These are phyloP conservation scores for Polydrusus cervinus DNA, from an alignment of 2,888 invertebrate species.

Conservation along the genomic window DNA sequence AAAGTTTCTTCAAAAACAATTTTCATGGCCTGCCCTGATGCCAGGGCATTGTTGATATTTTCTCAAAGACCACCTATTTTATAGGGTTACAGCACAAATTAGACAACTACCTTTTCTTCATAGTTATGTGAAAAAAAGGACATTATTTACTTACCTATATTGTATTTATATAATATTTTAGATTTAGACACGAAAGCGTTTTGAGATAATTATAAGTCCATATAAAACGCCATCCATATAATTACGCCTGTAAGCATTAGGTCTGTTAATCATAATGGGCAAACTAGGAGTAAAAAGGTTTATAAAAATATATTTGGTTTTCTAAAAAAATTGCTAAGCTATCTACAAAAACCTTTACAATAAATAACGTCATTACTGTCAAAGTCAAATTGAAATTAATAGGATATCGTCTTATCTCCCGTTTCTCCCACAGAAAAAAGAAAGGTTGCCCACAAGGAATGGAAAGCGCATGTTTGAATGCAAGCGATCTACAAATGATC, in stretches of 20 bases:
- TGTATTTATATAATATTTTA: slow-evolving; percentile 50
- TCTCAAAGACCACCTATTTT: not conserved
- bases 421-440: not conserved
- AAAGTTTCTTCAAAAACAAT: not conserved
- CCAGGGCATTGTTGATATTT: not conserved
- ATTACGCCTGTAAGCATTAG: slow-evolving; percentile 63
- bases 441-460: no score
- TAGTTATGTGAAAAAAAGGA: not conserved
- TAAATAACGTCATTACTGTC: slow-evolving; percentile 8
- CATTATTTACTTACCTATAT: slow-evolving; percentile 58
- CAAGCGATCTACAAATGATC: no score
- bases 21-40: not conserved
- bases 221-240: slow-evolving; percentile 63
- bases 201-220: slow-evolving; percentile 60
- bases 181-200: slow-evolving; percentile 58
- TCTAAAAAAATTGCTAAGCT: slow-evolving; percentile 30
- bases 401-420: not conserved
- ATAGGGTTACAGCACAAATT: not conserved
- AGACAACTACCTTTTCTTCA: not conserved
- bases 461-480: no score
- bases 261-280: slow-evolving; percentile 62
- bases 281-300: slow-evolving; percentile 35
- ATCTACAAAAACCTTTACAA: slow-evolving; percentile 32
- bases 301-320: slow-evolving; percentile 39
- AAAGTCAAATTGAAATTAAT: not conserved